These are phyloP conservation scores for Apteryx mantelli DNA, from an alignment of 2,113 vertebrate genomes.

Conservation along the genomic window DNA sequence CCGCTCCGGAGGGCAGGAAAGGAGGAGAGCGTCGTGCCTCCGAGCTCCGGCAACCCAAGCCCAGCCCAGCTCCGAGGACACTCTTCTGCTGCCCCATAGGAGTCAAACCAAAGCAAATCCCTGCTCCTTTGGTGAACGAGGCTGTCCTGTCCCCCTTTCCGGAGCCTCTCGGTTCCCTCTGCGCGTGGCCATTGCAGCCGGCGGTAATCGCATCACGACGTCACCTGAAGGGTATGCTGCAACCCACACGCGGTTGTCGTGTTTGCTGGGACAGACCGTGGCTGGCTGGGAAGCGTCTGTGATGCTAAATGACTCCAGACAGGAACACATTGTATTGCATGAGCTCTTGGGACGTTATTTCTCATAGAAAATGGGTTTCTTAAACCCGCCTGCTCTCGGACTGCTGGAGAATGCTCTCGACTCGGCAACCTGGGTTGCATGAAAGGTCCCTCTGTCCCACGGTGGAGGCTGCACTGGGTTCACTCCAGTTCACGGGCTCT, in stretches of 20 bases:
- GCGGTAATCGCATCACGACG: background rate
- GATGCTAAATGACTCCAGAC: background rate
- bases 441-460: rapidly evolving
- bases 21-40: rapidly evolving
- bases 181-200: background rate
- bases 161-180: background rate
- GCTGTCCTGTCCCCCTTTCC: background rate
- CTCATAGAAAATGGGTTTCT: background rate
- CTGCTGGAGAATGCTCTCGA: background rate
- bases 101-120: background rate
- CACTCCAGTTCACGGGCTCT: background rate
- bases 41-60: background rate
- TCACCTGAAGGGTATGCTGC: background rate
- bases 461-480: rapidly evolving
- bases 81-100: too few relatives aligned
- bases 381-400: background rate
- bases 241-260: background rate
- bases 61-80: background rate
- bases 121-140: rapidly evolving
- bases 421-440: background rate
- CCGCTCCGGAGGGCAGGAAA: rapidly evolving
- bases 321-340: background rate
- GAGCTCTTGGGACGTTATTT: background rate
- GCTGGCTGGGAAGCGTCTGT: background rate
- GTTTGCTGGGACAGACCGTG: background rate